Conservation (phyloP, 1,140 invertebrate genomes). For the Phymorhynchus buccinoides region DNA sequence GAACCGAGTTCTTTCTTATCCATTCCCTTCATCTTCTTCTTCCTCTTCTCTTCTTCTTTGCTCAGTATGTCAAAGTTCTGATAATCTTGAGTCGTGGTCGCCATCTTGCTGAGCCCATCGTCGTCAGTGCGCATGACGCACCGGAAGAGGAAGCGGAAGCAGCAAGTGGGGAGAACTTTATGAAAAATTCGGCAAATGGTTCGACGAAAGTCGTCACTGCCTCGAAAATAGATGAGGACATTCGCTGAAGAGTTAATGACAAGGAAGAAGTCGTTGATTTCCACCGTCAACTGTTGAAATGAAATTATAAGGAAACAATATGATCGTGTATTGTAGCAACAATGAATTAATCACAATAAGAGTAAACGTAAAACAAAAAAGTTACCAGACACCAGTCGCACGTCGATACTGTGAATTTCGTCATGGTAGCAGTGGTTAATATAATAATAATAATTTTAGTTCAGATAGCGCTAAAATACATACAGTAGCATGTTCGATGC, state of each 20-base stretch:
- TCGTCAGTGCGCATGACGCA: constrained; percentile 9
- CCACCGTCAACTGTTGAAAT: not conserved
- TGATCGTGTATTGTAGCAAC: no score
- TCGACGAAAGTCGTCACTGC: not conserved
- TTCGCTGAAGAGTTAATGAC: constrained; percentile 13
- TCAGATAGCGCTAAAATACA: no score
- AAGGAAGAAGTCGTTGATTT: constrained; percentile 5
- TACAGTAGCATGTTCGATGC: no score
- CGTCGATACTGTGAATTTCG: no score
- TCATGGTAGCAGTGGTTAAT: no score
- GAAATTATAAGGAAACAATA: not conserved
- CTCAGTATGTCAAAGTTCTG: no score
- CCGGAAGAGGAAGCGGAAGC: constrained; percentile 21
- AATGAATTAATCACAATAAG: no score
- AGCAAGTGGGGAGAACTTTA: not conserved
- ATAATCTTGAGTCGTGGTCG: no score
- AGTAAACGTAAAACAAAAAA: no score
- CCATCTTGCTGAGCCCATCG: not conserved
- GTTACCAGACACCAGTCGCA: no score
- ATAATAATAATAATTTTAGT: no score
- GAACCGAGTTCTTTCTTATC: not conserved
- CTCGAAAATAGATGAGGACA: not conserved
- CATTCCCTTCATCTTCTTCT: not conserved
- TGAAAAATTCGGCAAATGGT: not conserved
- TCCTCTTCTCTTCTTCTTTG: no score